Percentiles rank a stretch among this genome's conserved stretches.
These are phyloP conservation scores for Limanda limanda DNA, from an alignment of 2,113 vertebrate species.

Conservation along the genomic window DNA sequence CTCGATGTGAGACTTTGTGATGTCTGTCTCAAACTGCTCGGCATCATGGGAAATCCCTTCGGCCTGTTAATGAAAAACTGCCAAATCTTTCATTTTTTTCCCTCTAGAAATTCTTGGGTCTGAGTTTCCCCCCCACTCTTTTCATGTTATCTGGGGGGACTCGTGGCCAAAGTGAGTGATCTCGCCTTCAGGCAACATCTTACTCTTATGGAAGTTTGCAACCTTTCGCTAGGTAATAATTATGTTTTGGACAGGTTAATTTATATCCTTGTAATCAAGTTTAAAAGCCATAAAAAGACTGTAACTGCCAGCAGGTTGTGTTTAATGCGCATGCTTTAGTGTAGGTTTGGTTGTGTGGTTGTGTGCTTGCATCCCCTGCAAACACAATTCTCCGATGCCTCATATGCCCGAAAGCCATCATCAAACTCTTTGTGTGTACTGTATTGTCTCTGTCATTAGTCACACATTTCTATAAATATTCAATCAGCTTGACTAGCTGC, in stretches of 20 bases:
- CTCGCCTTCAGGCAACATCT: constrained; percentile 63
- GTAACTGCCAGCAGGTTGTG: constrained; percentile 30
- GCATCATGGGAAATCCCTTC: constrained; percentile 49
- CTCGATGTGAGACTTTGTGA: constrained; percentile 47
- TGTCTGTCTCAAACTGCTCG: constrained; percentile 49
- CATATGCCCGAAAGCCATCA: constrained; percentile 71
- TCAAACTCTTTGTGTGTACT: constrained; percentile 66
- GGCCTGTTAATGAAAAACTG: constrained; percentile 59
- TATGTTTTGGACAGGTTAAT: constrained; percentile 60
- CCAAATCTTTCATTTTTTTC: constrained; percentile 55
- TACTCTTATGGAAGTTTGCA: constrained; percentile 43
- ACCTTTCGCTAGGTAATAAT: constrained; percentile 55
- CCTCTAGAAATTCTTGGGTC: constrained; percentile 21
- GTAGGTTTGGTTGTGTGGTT: constrained; percentile 39
- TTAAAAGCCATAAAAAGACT: constrained; percentile 58
- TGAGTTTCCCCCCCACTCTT: constrained; percentile 31
- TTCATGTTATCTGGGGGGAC: constrained; percentile 62
- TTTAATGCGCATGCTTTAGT: constrained; percentile 46
- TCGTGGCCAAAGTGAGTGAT: constrained; percentile 63
- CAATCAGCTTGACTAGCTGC: constrained; percentile 71
- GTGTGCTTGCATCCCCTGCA: constrained; percentile 30
- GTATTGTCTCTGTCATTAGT: constrained; percentile 73
- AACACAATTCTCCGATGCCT: constrained; percentile 62
- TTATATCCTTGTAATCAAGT: constrained; percentile 64
- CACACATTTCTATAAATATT: constrained; percentile 80